Evolutionary conservation across 1,140 invertebrate genomes (phyloP), one percentile per base, ranked within the genome.

Genomic region (Riptortus pedestris): DNA sequence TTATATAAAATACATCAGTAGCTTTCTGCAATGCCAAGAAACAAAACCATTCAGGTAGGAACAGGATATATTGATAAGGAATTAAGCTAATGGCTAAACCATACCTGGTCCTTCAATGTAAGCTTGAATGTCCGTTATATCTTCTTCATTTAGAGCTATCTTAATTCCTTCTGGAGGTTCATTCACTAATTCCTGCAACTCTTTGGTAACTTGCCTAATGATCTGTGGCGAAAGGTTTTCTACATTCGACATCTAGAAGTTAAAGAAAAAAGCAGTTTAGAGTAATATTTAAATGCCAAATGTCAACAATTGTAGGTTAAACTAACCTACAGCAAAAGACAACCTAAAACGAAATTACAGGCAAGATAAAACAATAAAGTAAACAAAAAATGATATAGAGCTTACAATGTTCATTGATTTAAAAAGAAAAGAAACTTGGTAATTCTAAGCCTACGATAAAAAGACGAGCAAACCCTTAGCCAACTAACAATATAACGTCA

Each of bases 221-320:
- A 90, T 89, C 80, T 94, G 90, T n/a, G 92, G 92, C 60, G 91
- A 91, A 61, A 94, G 76, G 78, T 95, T 95, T 78, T 95, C 92
- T 63, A 94, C 88, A 79, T 94, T 94, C 24, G 87, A 89, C 76
- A 85, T 85, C 83, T 85, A 69, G 63, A 76, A 73, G 12, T 64
- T 24, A 11, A 24, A 0, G 24, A 38, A 14, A 38, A 38, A 14
- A 38, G 5, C 14, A 7, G 5, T 38, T 52, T 48, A 65, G n/a
- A 2, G 22, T n/a, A 33, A 60, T 33, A n/a, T 29, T 33, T n/a
- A n/a, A n/a, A 38, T 31, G 11, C 22, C 16, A 59, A 59, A 11
- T 18, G 31, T 7, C 31, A 38, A 38, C 5, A 38, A 38, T 38
- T 38, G 31, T 38, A 38, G 31, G 31, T 38, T 38, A 38, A 38